Conservation (phyloP, 2,888 invertebrate genomes). For the Eumerus sabulonum region DNA sequence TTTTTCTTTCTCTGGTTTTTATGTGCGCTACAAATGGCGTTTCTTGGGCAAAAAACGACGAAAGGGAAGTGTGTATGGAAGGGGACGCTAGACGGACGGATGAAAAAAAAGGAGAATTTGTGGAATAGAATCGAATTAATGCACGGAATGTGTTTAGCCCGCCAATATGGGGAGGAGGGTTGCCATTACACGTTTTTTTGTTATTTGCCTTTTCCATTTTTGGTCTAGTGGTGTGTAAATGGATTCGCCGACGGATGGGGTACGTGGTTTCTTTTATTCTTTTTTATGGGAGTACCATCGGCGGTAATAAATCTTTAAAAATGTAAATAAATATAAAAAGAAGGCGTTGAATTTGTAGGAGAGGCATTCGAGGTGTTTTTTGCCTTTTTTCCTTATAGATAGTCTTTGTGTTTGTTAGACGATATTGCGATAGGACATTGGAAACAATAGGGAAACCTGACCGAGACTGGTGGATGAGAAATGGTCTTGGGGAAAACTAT, state of each 20-base stretch:
- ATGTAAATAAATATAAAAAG: constrained; percentile 42
- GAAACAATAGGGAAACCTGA: constrained; percentile 9
- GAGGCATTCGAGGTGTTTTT: constrained; percentile 50
- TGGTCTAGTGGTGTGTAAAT: constrained; percentile 28
- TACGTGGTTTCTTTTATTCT: not conserved
- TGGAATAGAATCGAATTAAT: constrained; percentile 58
- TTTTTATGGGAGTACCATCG: constrained; percentile 6
- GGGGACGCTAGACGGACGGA: too few species aligned
- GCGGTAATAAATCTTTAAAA: constrained; percentile 50
- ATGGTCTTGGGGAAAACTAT: not conserved
- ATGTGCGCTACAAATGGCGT: constrained; percentile 58
- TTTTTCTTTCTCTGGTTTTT: constrained; percentile 61
- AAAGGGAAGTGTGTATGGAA: constrained; percentile 7
- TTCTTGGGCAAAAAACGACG: constrained; percentile 37
- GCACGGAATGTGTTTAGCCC: constrained; percentile 68
- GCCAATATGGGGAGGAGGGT: constrained; percentile 70
- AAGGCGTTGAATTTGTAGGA: constrained; percentile 34
- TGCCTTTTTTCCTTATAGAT: constrained; percentile 9
- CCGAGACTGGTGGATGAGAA: constrained; percentile 1
- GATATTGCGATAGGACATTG: constrained; percentile 36
- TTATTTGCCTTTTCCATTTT: constrained; percentile 5
- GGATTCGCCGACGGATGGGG: constrained; percentile 36
- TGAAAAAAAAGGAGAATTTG: constrained; percentile 32
- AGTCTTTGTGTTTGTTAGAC: constrained; percentile 35
- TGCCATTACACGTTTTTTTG: constrained; percentile 64